Base-by-base conservation (phyloP, 30 jellyfish, hydroid and myxozoan genomes). In the Chrysaora quinquecirrha region DNA sequence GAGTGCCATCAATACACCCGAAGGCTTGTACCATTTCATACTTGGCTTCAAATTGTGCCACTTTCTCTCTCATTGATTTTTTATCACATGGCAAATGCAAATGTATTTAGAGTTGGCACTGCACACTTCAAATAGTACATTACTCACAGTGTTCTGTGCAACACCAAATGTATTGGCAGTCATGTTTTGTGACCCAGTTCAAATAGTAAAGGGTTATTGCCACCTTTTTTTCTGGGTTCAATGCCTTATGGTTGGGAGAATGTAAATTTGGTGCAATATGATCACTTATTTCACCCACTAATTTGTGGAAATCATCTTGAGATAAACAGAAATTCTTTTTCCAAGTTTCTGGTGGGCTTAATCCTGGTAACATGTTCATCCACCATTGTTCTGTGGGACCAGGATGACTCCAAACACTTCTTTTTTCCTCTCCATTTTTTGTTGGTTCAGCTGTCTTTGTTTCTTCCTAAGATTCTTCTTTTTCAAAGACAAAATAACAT, bases 1-100 rank as follows among this genome's bases (percentile, higher is more conserved):
- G n/a, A 18, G 94, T 83, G 31, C 94, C 94, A 83, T 83, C 89
- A 30, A 79, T 64, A 34, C 90, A 79, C 38, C 90, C 90, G 64
- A 79, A 79, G 22, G 90, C 87, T 32, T 79, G 90, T 22, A 65
- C 71, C 89, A 65, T n/a, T n/a, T n/a, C n/a, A n/a, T n/a, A n/a
- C n/a, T n/a, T n/a, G n/a, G n/a, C n/a, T n/a, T n/a, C n/a, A n/a
- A n/a, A n/a, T n/a, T n/a, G n/a, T n/a, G n/a, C n/a, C n/a, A n/a
- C n/a, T n/a, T n/a, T n/a, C n/a, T n/a, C n/a, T n/a, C n/a, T n/a
- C n/a, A n/a, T n/a, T n/a, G n/a, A n/a, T n/a, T n/a, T n/a, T n/a
- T n/a, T n/a, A n/a, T n/a, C n/a, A n/a, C n/a, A n/a, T n/a, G n/a
- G n/a, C n/a, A n/a, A n/a, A n/a, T n/a, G n/a, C 87, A 82, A 76